Evolutionary conservation across 2,797 vertebrate species (phyloP).

Genomic region (Myoxocephalus aenaeus): DNA sequence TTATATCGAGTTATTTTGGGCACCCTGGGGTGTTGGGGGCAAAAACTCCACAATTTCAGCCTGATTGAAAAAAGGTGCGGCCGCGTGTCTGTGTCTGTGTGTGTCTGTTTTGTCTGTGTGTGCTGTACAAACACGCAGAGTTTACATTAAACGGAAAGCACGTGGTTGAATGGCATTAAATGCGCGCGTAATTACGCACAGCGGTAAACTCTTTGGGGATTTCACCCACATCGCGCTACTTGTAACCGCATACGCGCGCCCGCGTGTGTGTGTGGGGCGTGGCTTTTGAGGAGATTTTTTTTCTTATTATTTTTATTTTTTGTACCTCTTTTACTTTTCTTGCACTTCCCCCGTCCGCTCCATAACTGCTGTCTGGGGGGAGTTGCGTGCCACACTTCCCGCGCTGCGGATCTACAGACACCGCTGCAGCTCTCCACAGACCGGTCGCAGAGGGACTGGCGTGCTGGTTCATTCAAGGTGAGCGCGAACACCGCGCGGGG

Average conservation of each 20-base stretch:
- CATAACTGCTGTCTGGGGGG: constrained; percentile 56
- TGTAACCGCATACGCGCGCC: background rate
- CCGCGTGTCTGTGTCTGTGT: background rate
- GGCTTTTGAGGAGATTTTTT: constrained; percentile 40
- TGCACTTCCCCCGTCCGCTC: constrained; percentile 40
- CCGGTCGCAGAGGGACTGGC: constrained; percentile 36
- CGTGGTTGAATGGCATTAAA: constrained; percentile 17
- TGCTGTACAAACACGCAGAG: background rate
- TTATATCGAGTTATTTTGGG: too few relatives aligned
- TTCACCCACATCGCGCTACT: background rate
- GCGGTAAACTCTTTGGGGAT: constrained; percentile 7
- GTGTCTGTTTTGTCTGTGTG: background rate
- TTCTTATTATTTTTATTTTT: too few relatives aligned
- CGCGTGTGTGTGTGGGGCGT: constrained; percentile 66
- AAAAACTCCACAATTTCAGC: background rate
- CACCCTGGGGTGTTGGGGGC: background rate
- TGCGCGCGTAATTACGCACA: constrained; percentile 68
- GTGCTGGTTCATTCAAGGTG: constrained; percentile 54
- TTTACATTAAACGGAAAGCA: constrained; percentile 20
- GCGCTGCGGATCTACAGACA: constrained; percentile 17
- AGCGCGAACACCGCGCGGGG: background rate
- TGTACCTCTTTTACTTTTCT: background rate
- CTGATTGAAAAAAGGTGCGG: constrained; percentile 36
- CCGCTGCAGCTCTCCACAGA: constrained; percentile 6
- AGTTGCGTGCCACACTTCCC: constrained; percentile 39